Conservation (phyloP, 2,888 invertebrate genomes). For the Polylopha cassiicola region DNA sequence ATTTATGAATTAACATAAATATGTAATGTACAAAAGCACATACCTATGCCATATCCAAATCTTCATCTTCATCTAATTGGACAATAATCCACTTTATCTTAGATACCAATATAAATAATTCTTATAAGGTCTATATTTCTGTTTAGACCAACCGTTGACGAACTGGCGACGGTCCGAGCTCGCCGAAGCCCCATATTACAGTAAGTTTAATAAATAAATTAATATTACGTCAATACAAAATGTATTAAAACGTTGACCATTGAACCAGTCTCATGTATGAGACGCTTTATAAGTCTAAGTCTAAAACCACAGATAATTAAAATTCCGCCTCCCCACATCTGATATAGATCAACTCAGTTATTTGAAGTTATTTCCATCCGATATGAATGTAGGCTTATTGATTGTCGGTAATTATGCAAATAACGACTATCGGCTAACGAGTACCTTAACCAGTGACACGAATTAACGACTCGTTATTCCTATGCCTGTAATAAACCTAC, state of each 20-base stretch:
- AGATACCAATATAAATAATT: no score
- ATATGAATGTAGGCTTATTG: slow-evolving; percentile 57
- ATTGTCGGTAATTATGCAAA: slow-evolving; percentile 68
- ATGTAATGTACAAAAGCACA: no score
- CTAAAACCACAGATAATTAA: slow-evolving; percentile 2
- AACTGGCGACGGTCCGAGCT: slow-evolving; percentile 21
- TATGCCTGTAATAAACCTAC: no score
- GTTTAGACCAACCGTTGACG: slow-evolving; percentile 21
- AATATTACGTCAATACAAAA: no score
- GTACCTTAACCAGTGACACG: slow-evolving; percentile 52
- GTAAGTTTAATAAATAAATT: slow-evolving; percentile 16
- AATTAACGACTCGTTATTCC: slow-evolving; percentile 53
- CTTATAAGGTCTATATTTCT: slow-evolving; percentile 19
- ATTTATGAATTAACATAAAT: no score
- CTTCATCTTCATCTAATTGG: no score
- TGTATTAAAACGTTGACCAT: no score
- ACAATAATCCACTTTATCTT: no score
- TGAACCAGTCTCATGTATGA: no score
- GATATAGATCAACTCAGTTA: slow-evolving; percentile 20
- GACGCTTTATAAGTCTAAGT: no score
- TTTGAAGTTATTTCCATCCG: slow-evolving; percentile 36
- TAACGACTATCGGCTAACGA: slow-evolving; percentile 44
- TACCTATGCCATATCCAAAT: no score
- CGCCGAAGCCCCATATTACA: slow-evolving; percentile 19
- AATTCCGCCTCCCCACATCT: slow-evolving; percentile 1